Base-by-base conservation (phyloP, 2,113 vertebrate species). In the Lepidothrix coronata region DNA sequence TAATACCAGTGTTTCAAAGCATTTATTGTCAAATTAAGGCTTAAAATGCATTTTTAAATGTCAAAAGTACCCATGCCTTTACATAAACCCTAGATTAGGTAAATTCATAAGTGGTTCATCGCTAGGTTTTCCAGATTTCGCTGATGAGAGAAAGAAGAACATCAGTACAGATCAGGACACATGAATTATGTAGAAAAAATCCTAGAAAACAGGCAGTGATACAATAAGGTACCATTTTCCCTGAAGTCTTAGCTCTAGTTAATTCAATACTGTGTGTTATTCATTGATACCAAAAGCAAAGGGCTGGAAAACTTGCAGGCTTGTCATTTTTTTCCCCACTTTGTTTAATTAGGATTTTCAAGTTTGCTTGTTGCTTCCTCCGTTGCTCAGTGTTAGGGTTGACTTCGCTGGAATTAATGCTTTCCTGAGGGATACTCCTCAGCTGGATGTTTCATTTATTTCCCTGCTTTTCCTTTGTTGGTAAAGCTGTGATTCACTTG, bases 31-130 rank as follows among this genome's bases (percentile, higher is more conserved):
- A 91, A 92, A 95, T 96, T 96, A 97, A 87, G 75, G 68, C 65
- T 95, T 96, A 89, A 97, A 90, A 86, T 68, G 14, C 57, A 75
- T 91, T 97, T 95, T 92, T 65, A 89, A 89, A 66, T 96, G 88
- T 90, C 83, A 89, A 16, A 89, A 76, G 37, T 85, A 48, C 52
- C 44, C 76, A 4, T 71, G 67, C 46, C 70, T 95, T 68, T 89
- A 37, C 67, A 43, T 86, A 67, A 94, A 85, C 49, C 33, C 21
- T 73, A 25, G 46, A 70, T 78, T 46, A 91, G 24, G 77, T 66
- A 63, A 76, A 91, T 88, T 82, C 62, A 4, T 89, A 85, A 65
- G 57, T 31, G 76, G 48, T 48, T 92, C 72, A 81, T 87, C 44
- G 30, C 37, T 72, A 54, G n/a, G 18, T 78, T 82, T 92, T 87